Base-by-base conservation (phyloP, 2,888 invertebrate genomes). In the Tethea ocularis region DNA sequence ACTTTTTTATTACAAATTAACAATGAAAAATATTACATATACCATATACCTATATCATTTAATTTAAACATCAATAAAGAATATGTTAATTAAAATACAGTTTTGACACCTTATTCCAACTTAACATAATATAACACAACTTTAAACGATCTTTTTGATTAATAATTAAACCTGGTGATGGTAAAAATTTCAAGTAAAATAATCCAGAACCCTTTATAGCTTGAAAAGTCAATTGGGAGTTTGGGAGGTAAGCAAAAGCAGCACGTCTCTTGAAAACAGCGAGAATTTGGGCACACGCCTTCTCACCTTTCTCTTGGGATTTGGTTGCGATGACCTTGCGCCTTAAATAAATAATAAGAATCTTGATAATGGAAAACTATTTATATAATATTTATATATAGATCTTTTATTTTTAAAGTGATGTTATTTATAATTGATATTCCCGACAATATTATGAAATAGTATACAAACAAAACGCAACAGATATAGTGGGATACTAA, bases 191-290 rank as follows among this genome's bases (percentile, higher is more conserved):
- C 10, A 5, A 20, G 17, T 22, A 20, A 54, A 22, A 68, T 65
- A 68, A 68, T 67, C 67, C 58, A 52, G 68, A 66, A 66, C 67
- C 64, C 33, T 2, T 4, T 66, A 64, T 61, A 67, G 62, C 22
- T 7, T 22, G 33, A 13, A 22, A n/a, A 75, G 72, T 78, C 81
- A 75, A 80, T 70, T 68, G 75, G 68, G 70, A 70, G 62, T 63
- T 86, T 84, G 71, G 68, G 70, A 70, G 62, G 63, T 86, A 84
- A 71, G 70, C 74, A 87, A 86, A 83, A 78, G 79, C 72, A 71
- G 86, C 87, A 88, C 87, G 87, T 87, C 62, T 64, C 68, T 67
- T 57, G 63, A 70, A 80, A 86, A 87, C 78, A n/a, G n/a, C n/a
- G 83, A 77, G 79, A 80, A 74, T 76, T 78, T 72, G 83, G 85